Base-by-base conservation (phyloP, 2,888 invertebrate species). In the Euclidia mi region DNA sequence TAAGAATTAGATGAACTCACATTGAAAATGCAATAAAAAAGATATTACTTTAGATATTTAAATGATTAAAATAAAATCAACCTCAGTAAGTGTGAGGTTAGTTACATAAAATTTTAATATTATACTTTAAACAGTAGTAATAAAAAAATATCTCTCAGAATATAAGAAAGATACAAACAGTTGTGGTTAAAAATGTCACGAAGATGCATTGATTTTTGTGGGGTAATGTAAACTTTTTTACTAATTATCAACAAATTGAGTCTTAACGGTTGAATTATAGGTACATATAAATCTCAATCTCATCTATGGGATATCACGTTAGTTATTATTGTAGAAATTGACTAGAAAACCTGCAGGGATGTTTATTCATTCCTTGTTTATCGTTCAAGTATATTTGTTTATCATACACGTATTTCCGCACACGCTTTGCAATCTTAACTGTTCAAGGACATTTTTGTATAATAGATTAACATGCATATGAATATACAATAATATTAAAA, bases 331-430 rank as follows among this genome's bases (percentile, higher is more conserved):
- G 59, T 65, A 64, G 53, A 65, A 70, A 67, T 75, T 79, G 79
- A 79, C 79, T 79, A 79, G 79, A 79, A 71, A 76, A 64, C 41
- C 55, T 75, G 62, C 56, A 56, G 47, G 56, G 45, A 47, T 44
- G 50, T n/a, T 40, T 57, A 51, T 45, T 45, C 41, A 46, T 45
- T 70, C 42, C 50, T 50, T 25, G 15, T 34, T 7, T 11, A 32
- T 32, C 53, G 43, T 41, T 25, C 10, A n/a, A 9, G 14, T 12
- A 35, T 3, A 37, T 38, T 53, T 44, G 12, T 59, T 46, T 25
- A 38, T 25, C 40, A 14, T 43, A 43, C 40, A 35, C 17, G 10
- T 51, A 11, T 20, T 44, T 25, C 7, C 20, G 52, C 44, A 56
- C 52, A 34, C 41, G 57, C 41, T 47, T 61, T 55, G 41, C 45